Evolutionary conservation across 2,888 invertebrate species (phyloP).

Genomic region (Seira ritae): DNA sequence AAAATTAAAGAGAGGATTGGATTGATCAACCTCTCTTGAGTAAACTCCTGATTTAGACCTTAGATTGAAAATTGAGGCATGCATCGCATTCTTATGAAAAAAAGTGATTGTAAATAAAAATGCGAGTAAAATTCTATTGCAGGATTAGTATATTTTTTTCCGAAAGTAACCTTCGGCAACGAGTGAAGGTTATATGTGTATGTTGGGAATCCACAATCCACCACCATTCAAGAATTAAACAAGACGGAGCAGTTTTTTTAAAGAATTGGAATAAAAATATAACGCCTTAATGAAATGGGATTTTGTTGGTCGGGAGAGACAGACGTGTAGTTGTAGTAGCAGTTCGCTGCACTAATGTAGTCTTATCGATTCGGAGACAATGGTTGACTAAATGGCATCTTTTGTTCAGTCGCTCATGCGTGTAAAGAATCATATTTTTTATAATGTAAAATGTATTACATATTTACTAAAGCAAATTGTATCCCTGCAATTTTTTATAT

Average conservation of each 20-base stretch:
- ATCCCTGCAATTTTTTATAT: too few relatives aligned
- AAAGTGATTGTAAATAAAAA: not conserved
- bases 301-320: not conserved
- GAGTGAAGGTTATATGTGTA: not conserved
- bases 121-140: too few relatives aligned
- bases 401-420: not conserved
- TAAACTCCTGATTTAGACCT: not conserved
- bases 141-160: not conserved
- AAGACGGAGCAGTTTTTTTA: conserved; percentile 1
- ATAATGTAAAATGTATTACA: too few relatives aligned
- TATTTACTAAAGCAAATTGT: too few relatives aligned
- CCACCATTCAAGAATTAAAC: not conserved
- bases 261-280: not conserved
- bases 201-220: not conserved
- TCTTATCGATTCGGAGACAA: not conserved
- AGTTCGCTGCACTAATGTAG: not conserved
- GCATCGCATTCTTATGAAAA: not conserved
- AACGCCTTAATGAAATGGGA: not conserved
- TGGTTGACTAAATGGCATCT: conserved; percentile 4
- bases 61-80: not conserved
- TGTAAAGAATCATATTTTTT: not conserved
- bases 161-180: not conserved
- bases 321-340: not conserved
- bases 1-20: not conserved
- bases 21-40: not conserved